These are phyloP conservation scores for Drosophila rubida DNA, from an alignment of 2,888 invertebrate genomes.

Conservation along the genomic window DNA sequence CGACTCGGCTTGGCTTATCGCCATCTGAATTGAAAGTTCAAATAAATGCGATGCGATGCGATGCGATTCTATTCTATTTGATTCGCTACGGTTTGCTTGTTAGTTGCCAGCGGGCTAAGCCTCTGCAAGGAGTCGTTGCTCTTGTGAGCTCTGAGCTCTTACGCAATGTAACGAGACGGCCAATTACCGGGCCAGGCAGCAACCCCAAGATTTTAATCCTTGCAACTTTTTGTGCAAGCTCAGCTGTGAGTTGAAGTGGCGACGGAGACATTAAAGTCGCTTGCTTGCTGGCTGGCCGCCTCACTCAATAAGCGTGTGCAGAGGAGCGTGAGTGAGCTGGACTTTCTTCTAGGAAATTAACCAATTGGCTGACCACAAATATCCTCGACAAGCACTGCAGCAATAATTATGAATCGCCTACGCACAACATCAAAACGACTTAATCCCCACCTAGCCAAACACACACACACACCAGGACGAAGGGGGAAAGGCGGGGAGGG, in stretches of 20 bases:
- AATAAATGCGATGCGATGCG: conserved; percentile 44
- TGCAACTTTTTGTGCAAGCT: conserved; percentile 43
- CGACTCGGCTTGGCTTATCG: conserved; percentile 55
- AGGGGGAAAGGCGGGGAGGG: conserved; percentile 3
- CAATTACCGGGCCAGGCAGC: conserved; percentile 42
- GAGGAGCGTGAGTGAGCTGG: conserved; percentile 29
- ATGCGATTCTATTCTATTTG: too few relatives aligned
- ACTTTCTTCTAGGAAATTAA: conserved; percentile 76
- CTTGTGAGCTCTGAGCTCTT: conserved; percentile 10
- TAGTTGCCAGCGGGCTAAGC: conserved; percentile 42
- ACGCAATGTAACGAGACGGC: conserved; percentile 47
- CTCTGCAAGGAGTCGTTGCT: conserved; percentile 32
- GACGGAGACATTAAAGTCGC: conserved; percentile 44
- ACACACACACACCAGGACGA: conserved; percentile 24
- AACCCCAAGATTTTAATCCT: conserved; percentile 45
- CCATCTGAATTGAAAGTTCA: conserved; percentile 62
- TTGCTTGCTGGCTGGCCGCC: too few relatives aligned
- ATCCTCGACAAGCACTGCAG: conserved; percentile 39
- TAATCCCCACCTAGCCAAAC: conserved; percentile 62
- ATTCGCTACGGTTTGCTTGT: conserved; percentile 37
- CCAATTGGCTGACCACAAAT: conserved; percentile 78
- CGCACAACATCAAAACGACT: conserved; percentile 79
- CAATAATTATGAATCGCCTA: conserved; percentile 77
- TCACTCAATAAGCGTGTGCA: conserved; percentile 13
- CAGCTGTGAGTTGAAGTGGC: conserved; percentile 6